These are phyloP conservation scores for Solenodon paradoxus DNA, from an alignment of 2,113 vertebrate genomes.

Conservation along the genomic window DNA sequence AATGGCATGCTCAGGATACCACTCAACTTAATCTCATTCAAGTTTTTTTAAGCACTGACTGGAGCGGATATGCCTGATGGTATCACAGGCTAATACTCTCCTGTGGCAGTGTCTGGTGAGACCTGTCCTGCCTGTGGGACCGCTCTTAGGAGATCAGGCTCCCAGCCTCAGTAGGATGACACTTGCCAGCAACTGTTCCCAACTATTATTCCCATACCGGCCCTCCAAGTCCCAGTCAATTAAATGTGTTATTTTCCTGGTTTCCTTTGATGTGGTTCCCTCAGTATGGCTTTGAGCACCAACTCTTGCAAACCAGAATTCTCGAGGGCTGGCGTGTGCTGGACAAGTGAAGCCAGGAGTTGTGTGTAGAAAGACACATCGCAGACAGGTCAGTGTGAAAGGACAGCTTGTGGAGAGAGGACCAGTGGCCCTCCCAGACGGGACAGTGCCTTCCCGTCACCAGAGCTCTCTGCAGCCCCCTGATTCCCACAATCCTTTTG, in stretches of 20 bases:
- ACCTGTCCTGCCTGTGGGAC: neutral
- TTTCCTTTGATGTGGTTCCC: neutral
- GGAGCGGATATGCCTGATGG: neutral
- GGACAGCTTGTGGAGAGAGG: slow-evolving; percentile 15
- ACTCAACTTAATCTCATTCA: neutral
- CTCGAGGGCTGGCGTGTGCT: neutral
- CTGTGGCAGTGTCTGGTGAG: neutral
- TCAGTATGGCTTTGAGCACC: neutral
- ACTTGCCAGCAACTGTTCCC: neutral
- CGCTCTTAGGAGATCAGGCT: neutral
- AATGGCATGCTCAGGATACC: no score
- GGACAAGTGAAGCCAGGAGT: neutral
- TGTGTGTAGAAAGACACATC: neutral
- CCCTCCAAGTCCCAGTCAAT: neutral
- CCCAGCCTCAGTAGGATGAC: neutral
- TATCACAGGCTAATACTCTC: neutral
- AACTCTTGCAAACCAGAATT: neutral
- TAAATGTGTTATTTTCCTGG: neutral
- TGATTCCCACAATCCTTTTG: no score
- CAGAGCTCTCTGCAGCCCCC: no score
- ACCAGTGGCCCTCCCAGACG: no score
- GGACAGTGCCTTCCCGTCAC: no score
- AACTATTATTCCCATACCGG: neutral
- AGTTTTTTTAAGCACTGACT: neutral
- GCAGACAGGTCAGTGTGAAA: slow-evolving; percentile 40